phyloP scores from a whole-genome alignment of 2,797 vertebrate species.

The Helicolenus hilgendorfi region DNA sequence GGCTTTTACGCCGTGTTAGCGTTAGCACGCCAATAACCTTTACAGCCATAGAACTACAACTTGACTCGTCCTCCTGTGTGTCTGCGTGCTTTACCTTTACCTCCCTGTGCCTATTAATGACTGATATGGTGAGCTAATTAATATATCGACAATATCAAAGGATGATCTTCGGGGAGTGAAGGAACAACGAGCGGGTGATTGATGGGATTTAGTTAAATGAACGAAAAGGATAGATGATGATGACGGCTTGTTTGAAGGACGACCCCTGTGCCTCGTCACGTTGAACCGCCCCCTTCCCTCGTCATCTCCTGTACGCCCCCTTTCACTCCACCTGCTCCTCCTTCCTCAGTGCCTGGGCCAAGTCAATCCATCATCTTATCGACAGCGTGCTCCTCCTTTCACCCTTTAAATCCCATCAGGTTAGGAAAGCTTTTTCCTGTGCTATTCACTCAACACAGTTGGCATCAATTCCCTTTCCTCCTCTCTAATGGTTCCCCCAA shows the following conservation, averaged over 20 bases:
- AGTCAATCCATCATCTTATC: conserved; percentile 46
- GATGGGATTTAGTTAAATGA: not conserved
- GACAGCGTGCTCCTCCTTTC: conserved; percentile 30
- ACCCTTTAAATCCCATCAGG: conserved; percentile 23
- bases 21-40: conserved; percentile 19
- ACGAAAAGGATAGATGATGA: conserved; percentile 19
- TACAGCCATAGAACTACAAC: conserved; percentile 16
- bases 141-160: conserved; percentile 7
- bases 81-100: conserved; percentile 64
- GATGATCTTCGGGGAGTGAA: not conserved
- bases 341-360: conserved; percentile 64
- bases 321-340: conserved; percentile 9
- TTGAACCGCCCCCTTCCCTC: conserved; percentile 27
- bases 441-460: not conserved
- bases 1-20: not conserved
- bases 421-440: conserved; percentile 27
- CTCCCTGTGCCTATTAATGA: conserved; percentile 76
- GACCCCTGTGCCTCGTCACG: conserved; percentile 61
- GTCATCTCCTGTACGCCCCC: not conserved
- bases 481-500: not conserved
- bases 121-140: conserved; percentile 9
- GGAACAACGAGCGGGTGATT: conserved; percentile 11
- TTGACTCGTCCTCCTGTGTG: conserved; percentile 40
- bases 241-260: conserved; percentile 34
- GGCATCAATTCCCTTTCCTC: not conserved